Conservation (phyloP, 1,140 invertebrate genomes). For the Mycetomoellerius zeteki region DNA sequence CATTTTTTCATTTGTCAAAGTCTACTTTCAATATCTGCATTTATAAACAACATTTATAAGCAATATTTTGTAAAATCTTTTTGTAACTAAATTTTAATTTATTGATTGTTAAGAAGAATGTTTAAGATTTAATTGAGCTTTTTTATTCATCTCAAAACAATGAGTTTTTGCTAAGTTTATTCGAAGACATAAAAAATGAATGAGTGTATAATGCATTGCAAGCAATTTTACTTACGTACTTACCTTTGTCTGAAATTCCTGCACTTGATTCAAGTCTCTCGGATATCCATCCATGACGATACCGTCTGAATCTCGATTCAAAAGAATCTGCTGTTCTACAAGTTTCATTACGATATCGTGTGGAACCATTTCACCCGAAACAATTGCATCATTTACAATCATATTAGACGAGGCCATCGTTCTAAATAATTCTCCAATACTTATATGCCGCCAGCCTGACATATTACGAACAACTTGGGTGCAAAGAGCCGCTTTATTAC, state of each 20-base stretch:
- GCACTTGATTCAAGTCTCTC: conserved; percentile 94
- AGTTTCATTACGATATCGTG: conserved; percentile 90
- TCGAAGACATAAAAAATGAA: too few species aligned
- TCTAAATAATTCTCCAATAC: conserved; percentile 91
- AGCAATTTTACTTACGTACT: conserved; percentile 90
- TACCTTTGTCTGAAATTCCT: conserved; percentile 95
- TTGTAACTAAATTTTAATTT: too few species aligned
- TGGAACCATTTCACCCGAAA: conserved; percentile 94
- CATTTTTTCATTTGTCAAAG: too few species aligned
- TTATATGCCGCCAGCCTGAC: conserved; percentile 92
- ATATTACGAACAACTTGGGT: conserved; percentile 89
- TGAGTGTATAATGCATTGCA: too few species aligned
- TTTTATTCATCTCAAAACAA: too few species aligned
- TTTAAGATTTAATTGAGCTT: too few species aligned
- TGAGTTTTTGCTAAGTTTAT: too few species aligned
- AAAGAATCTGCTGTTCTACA: conserved; percentile 89
- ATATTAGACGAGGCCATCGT: conserved; percentile 88
- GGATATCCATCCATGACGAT: conserved; percentile 97
- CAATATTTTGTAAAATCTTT: too few species aligned
- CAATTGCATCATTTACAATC: conserved; percentile 90
- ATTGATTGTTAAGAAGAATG: too few species aligned
- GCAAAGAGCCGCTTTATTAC: conserved; percentile 92
- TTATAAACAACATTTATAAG: too few species aligned
- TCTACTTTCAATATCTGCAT: too few species aligned
- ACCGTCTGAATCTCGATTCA: conserved; percentile 88